Percentiles rank a stretch among this genome's conserved stretches.
These are phyloP conservation scores for Agonopterix alstromeriana DNA, from an alignment of 2,888 invertebrate species.

Conservation along the genomic window DNA sequence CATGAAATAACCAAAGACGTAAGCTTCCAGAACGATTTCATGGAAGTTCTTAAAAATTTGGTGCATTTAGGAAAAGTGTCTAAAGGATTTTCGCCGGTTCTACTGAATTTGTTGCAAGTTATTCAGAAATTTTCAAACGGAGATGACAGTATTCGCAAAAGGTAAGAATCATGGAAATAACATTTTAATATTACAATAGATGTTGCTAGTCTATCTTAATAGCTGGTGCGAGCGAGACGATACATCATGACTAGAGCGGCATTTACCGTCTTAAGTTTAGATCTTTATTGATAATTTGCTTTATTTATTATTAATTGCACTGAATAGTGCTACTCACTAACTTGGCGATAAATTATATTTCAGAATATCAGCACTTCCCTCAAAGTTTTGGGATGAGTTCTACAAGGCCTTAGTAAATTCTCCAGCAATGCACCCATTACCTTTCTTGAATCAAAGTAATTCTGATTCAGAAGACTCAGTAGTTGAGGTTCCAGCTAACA, in stretches of 20 bases:
- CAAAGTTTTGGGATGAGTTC: slow-evolving; percentile 55
- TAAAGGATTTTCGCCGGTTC: slow-evolving; percentile 43
- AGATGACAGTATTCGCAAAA: slow-evolving; percentile 11
- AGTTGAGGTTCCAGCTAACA: slow-evolving; percentile 36
- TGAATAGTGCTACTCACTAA: neutral
- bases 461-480: slow-evolving; percentile 19
- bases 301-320: neutral
- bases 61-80: slow-evolving; percentile 26
- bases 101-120: slow-evolving; percentile 43
- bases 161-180: slow-evolving; percentile 24
- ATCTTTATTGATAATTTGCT: too few relatives aligned
- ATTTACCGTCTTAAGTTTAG: too few relatives aligned
- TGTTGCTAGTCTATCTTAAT: too few relatives aligned
- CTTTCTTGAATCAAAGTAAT: slow-evolving; percentile 35
- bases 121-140: slow-evolving; percentile 18
- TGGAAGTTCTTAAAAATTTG: slow-evolving; percentile 24
- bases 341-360: slow-evolving; percentile 10
- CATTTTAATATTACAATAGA: too few relatives aligned
- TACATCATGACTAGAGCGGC: too few relatives aligned
- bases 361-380: slow-evolving; percentile 46
- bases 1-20: neutral
- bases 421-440: slow-evolving; percentile 44
- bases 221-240: too few relatives aligned
- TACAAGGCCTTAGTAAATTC: slow-evolving; percentile 44
- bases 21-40: slow-evolving; percentile 8